Evolutionary conservation across 2,113 vertebrate genomes (phyloP), one percentile per base, ranked within the genome.

Genomic region (Arenaria interpres): DNA sequence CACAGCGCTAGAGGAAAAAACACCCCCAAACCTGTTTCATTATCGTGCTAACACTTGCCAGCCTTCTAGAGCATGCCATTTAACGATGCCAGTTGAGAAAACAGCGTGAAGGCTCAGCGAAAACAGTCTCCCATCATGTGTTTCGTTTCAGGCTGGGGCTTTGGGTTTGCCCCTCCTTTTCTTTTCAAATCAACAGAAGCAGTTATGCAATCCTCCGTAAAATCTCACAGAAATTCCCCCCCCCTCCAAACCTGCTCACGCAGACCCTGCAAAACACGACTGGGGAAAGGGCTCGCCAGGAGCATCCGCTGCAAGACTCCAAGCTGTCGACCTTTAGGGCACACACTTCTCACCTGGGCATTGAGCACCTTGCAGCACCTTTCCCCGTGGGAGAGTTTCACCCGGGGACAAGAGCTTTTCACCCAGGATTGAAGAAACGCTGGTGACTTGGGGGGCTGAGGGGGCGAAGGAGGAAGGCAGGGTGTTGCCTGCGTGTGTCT

Each of bases 171-270:
- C 50, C 54, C 46, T 75, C 74, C 85, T 89, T 56, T 62, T 81
- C 48, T 63, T 33, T 73, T 68, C 48, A 71, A 82, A 94, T 72
- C 75, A 93, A 75, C 48, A 88, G 46, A 41, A 85, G 53, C 30
- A 25, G 79, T 92, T 95, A 94, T 12, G 59, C 75, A 97, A 92
- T 46, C 71, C 62, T 45, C 57, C 27, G 39, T 64, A 71, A 94
- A 81, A 89, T 24, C 15, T 7, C 7, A 19, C 62, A 81, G 16
- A 51, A 63, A 5, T 0, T 7, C 2, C 6, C 4, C 2, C 7
- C 41, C 9, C 7, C 27, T 56, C 17, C 1, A 23, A 76, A 59
- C 50, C 63, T 66, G 30, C 50, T 14, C 32, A 25, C 2, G 7
- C 3, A 41, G 37, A 62, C 32, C 37, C 46, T 30, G 51, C 37